Evolutionary conservation across 1,140 invertebrate species (phyloP), one percentile per base, ranked within the genome.

Genomic region (Drosophila santomea): DNA sequence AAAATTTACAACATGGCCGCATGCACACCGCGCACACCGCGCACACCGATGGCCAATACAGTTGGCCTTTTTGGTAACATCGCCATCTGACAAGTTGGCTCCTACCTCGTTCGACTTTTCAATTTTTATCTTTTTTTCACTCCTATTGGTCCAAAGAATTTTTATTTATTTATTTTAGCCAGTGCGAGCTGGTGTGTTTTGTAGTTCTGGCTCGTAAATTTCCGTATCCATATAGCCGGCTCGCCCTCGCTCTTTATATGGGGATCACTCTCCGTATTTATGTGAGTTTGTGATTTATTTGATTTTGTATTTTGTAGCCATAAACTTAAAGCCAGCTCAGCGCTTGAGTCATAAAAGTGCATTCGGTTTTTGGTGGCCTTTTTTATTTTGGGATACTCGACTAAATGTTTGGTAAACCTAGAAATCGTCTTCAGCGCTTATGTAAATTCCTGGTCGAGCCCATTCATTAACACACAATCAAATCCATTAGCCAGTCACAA

Each of bases 381-480:
- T 78, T 72, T 61, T 41, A 61, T 75, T 72, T 69, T 79, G 67
- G 47, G 45, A 56, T 74, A 62, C 66, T 68, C 43, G 50, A 67
- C 75, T 76, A 81, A 85, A 67, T 85, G 74, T 78, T 76, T 56
- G 50, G 57, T 66, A 80, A 68, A 32, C 14, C 43, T 44, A 73
- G 51, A 74, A 63, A 63, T 47, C 54, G 36, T 54, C 71, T 51
- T 62, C 60, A 36, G 6, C n/a, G 17, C 15, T n/a, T 58, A 72
- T 72, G 68, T 72, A 71, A 72, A 71, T 72, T 57, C 38, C 39
- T 44, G 38, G 39, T 25, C 64, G 51, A 52, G 44, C 8, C 71
- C 83, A 88, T 88, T 88, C 83, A 88, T 88, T 88, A 88, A 89
- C 83, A 88, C 84, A 88, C 83, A 88, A 88, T 88, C 83, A 88